phyloP scores from a whole-genome alignment of 1,140 invertebrate species.

The Dendrolimus punctatus region DNA sequence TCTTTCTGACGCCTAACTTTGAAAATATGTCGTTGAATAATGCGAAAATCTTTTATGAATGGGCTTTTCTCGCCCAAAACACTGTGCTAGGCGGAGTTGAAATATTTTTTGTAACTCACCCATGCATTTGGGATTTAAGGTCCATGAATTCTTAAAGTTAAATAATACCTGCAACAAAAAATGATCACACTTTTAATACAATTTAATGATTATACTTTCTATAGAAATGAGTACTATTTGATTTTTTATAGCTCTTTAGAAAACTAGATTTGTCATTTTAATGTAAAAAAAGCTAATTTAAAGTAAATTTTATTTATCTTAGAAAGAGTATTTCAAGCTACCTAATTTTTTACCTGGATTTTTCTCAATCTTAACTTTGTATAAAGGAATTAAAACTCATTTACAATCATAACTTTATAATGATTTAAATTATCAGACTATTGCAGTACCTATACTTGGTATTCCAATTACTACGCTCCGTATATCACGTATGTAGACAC shows the following conservation, averaged over 20 bases:
- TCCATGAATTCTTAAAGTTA: neutral
- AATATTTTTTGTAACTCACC: conserved; percentile 28
- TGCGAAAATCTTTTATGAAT: conserved; percentile 48
- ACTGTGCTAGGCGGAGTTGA: conserved; percentile 12
- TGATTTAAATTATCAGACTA: no score
- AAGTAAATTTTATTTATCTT: no score
- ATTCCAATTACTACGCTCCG: no score
- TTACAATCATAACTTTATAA: no score
- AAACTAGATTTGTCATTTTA: neutral
- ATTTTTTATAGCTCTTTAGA: neutral
- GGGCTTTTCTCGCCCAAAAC: conserved; percentile 30
- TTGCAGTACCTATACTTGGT: no score
- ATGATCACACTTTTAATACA: conserved; percentile 5
- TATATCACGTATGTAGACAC: no score
- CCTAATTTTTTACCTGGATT: no score
- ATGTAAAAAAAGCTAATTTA: conserved; percentile 1
- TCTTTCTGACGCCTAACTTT: conserved; percentile 40
- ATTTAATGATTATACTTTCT: neutral
- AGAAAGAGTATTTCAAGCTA: no score
- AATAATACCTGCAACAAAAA: conserved; percentile 35
- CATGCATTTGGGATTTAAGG: neutral
- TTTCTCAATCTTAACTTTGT: no score
- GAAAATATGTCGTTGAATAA: conserved; percentile 48
- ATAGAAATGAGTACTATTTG: neutral
- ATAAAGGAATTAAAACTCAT: no score